phyloP scores from a whole-genome alignment of 2,888 invertebrate species.

The Plusia festucae region DNA sequence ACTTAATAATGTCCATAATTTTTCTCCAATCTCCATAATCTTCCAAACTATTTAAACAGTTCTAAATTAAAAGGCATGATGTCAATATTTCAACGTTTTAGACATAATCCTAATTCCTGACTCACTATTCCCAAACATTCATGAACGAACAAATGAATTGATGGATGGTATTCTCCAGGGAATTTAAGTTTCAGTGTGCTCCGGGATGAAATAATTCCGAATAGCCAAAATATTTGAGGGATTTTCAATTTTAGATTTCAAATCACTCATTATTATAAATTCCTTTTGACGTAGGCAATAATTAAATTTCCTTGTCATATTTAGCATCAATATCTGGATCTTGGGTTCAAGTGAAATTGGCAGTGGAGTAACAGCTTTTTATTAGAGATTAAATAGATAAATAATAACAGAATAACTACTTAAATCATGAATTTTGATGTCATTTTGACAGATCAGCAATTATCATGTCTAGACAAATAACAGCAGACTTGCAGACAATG shows the following conservation, averaged over 20 bases:
- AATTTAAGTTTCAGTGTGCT: background rate
- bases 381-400: no score
- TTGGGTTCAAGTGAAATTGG: background rate
- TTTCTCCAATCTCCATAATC: no score
- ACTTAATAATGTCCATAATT: no score
- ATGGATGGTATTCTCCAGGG: background rate
- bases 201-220: background rate
- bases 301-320: background rate
- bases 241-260: slow-evolving; percentile 5
- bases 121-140: background rate
- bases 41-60: background rate
- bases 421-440: background rate
- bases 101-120: background rate
- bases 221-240: background rate
- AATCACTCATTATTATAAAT: background rate
- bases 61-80: background rate
- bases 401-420: no score
- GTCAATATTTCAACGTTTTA: background rate
- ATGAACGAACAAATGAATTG: background rate
- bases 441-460: background rate
- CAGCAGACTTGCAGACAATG: background rate
- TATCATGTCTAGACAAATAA: background rate
- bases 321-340: no score
- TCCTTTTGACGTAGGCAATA: background rate
- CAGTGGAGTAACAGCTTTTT: background rate